Base-by-base conservation (phyloP, 2,888 invertebrate species). In the Leucoma salicis region DNA sequence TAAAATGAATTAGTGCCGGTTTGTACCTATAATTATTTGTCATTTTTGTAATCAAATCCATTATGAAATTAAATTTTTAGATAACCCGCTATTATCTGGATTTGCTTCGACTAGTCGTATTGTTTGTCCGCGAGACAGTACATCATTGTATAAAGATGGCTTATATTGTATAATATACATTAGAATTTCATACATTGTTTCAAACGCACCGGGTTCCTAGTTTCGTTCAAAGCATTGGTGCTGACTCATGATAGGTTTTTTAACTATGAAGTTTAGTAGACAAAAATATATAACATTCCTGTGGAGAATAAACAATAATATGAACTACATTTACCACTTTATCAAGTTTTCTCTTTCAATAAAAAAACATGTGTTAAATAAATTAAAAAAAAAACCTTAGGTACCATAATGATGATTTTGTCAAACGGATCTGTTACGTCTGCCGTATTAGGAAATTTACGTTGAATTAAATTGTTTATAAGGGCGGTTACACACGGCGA, bases 141-240 rank as follows among this genome's bases (percentile, higher is more conserved):
- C 42, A 63, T 58, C 63, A 53, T 66, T 57, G 57, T 63, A 54
- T 57, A 53, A 55, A 45, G 61, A 53, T 63, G 41, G 48, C 49
- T 63, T 54, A 56, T 54, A 53, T 57, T 50, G 48, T 57, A 60
- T 59, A 43, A 40, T 45, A 46, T 43, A n/a, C n/a, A n/a, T n/a
- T n/a, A 51, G 38, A 46, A 44, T 47, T 31, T 28, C 31, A 31
- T 25, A 25, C 13, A 24, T 36, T 12, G 33, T 37, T 12, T 29
- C 53, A 47, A 42, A 46, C 68, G 69, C 72, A 67, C 73, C 74
- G 65, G 67, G 79, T 80, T 81, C 80, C 81, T 80, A 78, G 58
- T 65, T 28, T 70, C 27, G 39, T 67, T 64, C 49, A 47, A 51
- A 53, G 47, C 60, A 70, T 70, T 70, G 82, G 82, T 82, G 83